A percentile compares a stretch with the other conserved stretches of the same genome.
These are phyloP conservation scores for Cataglyphis albicans DNA, from an alignment of 2,888 invertebrate genomes.

Conservation along the genomic window DNA sequence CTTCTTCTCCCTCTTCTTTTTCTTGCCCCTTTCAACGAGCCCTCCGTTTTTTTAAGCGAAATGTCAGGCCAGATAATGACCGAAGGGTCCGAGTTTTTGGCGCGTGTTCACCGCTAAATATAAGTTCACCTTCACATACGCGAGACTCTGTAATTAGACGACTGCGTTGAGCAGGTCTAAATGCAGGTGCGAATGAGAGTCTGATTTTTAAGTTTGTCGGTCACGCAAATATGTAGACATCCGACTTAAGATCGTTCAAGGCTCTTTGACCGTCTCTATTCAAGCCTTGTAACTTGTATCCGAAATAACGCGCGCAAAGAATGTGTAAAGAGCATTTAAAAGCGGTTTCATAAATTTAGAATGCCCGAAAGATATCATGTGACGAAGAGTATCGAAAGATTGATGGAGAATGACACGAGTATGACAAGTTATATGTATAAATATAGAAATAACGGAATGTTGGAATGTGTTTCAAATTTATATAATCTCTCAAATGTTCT, in stretches of 20 bases:
- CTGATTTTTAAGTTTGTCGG: not conserved
- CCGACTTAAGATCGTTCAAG: not conserved
- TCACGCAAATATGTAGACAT: not conserved
- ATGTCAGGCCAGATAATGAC: constrained; percentile 37
- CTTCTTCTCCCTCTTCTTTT: constrained; percentile 12
- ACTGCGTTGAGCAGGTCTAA: not conserved
- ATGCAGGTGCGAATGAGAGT: constrained; percentile 11
- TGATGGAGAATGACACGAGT: not conserved
- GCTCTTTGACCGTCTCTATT: not conserved
- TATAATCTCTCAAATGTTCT: not conserved
- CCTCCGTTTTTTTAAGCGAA: constrained; percentile 5
- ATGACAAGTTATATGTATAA: not conserved
- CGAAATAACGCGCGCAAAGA: not conserved
- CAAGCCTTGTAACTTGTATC: not conserved
- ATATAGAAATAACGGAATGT: not conserved
- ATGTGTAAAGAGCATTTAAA: not conserved
- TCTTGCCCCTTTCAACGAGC: not conserved
- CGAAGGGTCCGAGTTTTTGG: not conserved
- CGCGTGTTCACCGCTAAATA: constrained; percentile 2
- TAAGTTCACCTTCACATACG: not conserved
- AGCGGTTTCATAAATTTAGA: constrained; percentile 7
- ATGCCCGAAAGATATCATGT: not conserved
- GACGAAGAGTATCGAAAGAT: not conserved
- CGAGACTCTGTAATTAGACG: constrained; percentile 3
- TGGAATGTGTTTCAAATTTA: not conserved